Evolutionary conservation across 1,140 invertebrate genomes (phyloP).

Genomic region (Drosophila equinoxialis): DNA sequence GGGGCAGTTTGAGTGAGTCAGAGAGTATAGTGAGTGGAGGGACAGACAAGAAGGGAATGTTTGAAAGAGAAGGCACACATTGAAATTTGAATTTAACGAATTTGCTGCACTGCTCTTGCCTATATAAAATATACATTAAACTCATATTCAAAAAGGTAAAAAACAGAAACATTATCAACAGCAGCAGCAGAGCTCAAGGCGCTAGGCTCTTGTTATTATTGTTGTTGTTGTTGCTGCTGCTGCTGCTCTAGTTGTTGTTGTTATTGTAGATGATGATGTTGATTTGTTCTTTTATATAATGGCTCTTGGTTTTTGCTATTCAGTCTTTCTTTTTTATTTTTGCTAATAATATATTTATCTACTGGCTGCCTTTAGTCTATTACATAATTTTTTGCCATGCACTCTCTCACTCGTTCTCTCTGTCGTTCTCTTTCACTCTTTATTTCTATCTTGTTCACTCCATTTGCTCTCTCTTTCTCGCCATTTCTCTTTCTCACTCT

Average conservation of each 20-base stretch:
- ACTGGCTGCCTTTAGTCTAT: conserved; percentile 59
- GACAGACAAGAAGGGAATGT: conserved; percentile 1
- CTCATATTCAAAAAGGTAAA: conserved; percentile 17
- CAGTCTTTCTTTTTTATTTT: conserved; percentile 25
- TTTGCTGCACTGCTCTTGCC: conserved; percentile 48
- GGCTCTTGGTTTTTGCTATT: conserved; percentile 34
- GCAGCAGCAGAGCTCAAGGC: conserved; percentile 42
- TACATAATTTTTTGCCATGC: conserved; percentile 65
- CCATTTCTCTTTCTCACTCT: conserved; percentile 38
- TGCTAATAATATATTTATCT: conserved; percentile 76
- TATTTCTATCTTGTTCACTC: conserved; percentile 10
- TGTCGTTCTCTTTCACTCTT: background rate
- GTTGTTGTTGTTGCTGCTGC: conserved; percentile 6
- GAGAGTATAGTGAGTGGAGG: conserved; percentile 18
- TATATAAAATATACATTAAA: background rate
- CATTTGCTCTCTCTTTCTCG: conserved; percentile 1
- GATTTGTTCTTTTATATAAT: conserved; percentile 47
- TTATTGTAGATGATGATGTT: conserved; percentile 13
- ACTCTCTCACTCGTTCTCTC: conserved; percentile 16
- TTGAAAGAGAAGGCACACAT: background rate
- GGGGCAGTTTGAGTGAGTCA: conserved; percentile 1
- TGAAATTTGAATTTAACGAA: conserved; percentile 20
- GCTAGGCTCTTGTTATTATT: conserved; percentile 14
- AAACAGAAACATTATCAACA: no score
- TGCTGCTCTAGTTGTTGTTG: conserved; percentile 16